Percentiles rank a stretch among this genome's conserved stretches.
Evolutionary conservation across 2,888 invertebrate species (phyloP).

Genomic region (Caenorhabditis doughertyi): DNA sequence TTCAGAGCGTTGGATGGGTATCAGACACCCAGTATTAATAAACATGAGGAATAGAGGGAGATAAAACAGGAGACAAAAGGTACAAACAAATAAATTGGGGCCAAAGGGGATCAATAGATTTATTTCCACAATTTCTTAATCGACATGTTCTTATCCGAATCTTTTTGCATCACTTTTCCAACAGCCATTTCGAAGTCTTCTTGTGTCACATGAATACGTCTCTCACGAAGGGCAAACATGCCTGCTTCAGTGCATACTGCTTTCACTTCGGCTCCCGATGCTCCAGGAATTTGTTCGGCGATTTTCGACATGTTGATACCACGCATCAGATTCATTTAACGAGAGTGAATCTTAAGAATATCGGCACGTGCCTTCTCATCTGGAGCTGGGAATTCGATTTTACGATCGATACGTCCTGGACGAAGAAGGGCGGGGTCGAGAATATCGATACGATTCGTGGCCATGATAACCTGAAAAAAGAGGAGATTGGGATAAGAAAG

Average conservation of each 20-base stretch:
- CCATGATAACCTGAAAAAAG: slow-evolving; percentile 89
- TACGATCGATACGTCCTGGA: slow-evolving; percentile 98
- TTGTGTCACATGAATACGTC: slow-evolving; percentile 98
- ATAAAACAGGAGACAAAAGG: background rate
- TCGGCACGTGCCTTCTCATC: slow-evolving; percentile 98
- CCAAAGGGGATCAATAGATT: slow-evolving; percentile 83
- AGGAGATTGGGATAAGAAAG: background rate
- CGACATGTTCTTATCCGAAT: slow-evolving; percentile 99
- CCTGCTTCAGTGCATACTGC: slow-evolving; percentile 99
- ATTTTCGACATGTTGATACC: slow-evolving; percentile 98
- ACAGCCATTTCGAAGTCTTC: slow-evolving; percentile 99
- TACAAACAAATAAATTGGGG: slow-evolving; percentile 3
- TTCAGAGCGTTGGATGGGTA: no score
- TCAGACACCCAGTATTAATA: no score
- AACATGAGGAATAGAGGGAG: no score
- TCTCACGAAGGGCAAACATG: slow-evolving; percentile 98
- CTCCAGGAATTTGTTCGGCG: slow-evolving; percentile 99
- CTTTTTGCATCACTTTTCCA: slow-evolving; percentile 99
- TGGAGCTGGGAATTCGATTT: slow-evolving; percentile 99
- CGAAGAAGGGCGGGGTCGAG: slow-evolving; percentile 96
- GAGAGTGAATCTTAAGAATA: slow-evolving; percentile 97
- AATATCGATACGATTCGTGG: slow-evolving; percentile 99
- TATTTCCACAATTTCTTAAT: slow-evolving; percentile 99
- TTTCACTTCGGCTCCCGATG: slow-evolving; percentile 99
- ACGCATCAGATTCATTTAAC: slow-evolving; percentile 99